Conservation (phyloP, 2,113 vertebrate genomes). For the Salminus brasiliensis region DNA sequence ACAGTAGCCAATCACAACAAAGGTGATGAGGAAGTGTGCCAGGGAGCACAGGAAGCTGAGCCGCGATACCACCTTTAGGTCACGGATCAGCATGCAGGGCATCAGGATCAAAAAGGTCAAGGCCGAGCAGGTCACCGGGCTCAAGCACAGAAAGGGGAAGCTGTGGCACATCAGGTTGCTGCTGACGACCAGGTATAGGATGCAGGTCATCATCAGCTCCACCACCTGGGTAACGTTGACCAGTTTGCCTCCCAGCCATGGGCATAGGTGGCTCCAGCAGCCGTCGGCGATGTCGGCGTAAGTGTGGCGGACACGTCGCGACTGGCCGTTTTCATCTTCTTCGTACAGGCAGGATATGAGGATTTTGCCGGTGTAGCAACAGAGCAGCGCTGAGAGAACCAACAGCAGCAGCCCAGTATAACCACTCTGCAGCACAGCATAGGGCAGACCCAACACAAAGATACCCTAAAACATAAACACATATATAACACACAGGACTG, state of each 20-base stretch:
- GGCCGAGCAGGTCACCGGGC: conserved; percentile 73
- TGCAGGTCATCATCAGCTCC: conserved; percentile 85
- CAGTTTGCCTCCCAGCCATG: conserved; percentile 69
- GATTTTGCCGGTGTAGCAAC: conserved; percentile 82
- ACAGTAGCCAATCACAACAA: conserved; percentile 78
- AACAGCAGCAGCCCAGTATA: conserved; percentile 76
- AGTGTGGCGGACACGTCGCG: conserved; percentile 71
- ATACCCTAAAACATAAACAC: conserved; percentile 70
- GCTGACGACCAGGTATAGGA: conserved; percentile 80
- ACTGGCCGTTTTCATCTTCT: conserved; percentile 69
- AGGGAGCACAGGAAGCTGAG: conserved; percentile 81
- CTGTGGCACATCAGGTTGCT: conserved; percentile 77
- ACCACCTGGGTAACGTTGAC: conserved; percentile 72
- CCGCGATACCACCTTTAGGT: conserved; percentile 77
- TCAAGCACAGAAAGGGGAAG: conserved; percentile 67
- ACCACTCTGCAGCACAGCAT: conserved; percentile 78
- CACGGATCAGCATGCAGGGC: conserved; percentile 79
- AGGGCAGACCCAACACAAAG: conserved; percentile 79
- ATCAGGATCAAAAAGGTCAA: conserved; percentile 73
- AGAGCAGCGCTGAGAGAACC: conserved; percentile 73
- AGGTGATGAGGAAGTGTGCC: conserved; percentile 80
- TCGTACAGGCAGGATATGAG: conserved; percentile 78
- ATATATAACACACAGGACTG: too few species aligned
- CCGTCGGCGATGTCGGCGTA: conserved; percentile 78
- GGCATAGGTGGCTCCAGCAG: conserved; percentile 72